phyloP scores from a whole-genome alignment of 2,888 invertebrate genomes.

The Cenopis cana region DNA sequence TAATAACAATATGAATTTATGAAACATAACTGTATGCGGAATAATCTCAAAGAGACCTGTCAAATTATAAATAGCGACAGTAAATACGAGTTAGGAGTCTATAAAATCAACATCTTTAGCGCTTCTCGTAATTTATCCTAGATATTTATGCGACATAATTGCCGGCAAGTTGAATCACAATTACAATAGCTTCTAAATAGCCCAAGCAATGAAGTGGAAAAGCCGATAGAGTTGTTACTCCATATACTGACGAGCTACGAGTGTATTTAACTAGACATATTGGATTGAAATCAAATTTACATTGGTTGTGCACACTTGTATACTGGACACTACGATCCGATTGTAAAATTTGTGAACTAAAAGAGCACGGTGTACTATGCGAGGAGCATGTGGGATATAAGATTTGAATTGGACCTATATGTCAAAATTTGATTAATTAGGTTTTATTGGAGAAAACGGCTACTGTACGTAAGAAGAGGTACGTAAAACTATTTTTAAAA shows the following conservation, averaged over 20 bases:
- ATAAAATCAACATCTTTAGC: constrained; percentile 11
- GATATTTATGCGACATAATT: constrained; percentile 36
- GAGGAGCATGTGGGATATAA: too few relatives aligned
- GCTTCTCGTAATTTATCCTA: constrained; percentile 3
- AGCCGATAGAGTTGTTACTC: constrained; percentile 44
- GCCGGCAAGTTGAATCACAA: constrained; percentile 28
- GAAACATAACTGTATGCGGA: not conserved
- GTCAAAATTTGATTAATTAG: too few relatives aligned
- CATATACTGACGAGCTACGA: constrained; percentile 20
- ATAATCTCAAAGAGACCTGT: not conserved
- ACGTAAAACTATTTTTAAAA: too few relatives aligned
- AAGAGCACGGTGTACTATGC: too few relatives aligned
- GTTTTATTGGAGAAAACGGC: too few relatives aligned
- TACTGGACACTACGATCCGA: too few relatives aligned
- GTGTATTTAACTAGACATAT: not conserved
- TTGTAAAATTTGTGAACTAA: too few relatives aligned
- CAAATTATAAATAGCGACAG: not conserved
- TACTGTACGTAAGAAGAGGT: too few relatives aligned
- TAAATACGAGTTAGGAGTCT: not conserved
- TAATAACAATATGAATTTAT: not conserved
- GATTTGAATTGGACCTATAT: too few relatives aligned
- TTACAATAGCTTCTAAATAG: constrained; percentile 35
- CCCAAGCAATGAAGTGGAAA: constrained; percentile 31
- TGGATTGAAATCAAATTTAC: not conserved
- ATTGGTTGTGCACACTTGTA: not conserved